These are phyloP conservation scores for Xiphorhynchus erythropygius DNA, from an alignment of 2,797 vertebrate species.

Conservation along the genomic window DNA sequence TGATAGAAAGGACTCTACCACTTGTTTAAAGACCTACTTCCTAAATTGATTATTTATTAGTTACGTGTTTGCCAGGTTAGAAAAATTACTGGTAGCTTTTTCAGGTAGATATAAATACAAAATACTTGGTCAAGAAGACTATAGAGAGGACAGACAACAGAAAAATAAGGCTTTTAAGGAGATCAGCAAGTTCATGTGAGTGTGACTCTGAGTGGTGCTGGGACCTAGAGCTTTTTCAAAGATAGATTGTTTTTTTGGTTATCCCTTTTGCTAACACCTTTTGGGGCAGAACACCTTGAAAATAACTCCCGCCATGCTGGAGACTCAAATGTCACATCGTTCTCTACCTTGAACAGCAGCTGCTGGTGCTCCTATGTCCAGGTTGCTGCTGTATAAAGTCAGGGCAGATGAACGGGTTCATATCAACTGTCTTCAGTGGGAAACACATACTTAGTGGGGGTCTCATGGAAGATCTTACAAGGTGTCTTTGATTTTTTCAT, in stretches of 20 bases:
- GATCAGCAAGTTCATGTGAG: accelerated
- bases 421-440: not conserved
- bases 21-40: not conserved
- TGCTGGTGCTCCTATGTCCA: not conserved
- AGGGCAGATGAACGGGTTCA: not conserved
- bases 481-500: not conserved
- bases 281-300: not conserved
- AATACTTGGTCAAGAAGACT: not conserved
- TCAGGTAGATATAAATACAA: not conserved
- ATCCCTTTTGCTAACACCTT: not conserved
- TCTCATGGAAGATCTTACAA: not conserved
- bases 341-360: not conserved
- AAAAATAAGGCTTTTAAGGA: not conserved
- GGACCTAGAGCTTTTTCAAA: not conserved
- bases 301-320: not conserved
- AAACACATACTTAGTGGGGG: not conserved
- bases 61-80: not conserved
- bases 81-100: not conserved
- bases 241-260: not conserved
- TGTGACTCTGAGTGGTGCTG: not conserved
- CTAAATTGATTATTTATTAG: not conserved
- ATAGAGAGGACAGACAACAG: not conserved
- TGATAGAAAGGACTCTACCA: not conserved
- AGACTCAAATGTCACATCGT: not conserved
- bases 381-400: not conserved